phyloP scores from a whole-genome alignment of 2,888 invertebrate species.

The Tiliacea citrago region DNA sequence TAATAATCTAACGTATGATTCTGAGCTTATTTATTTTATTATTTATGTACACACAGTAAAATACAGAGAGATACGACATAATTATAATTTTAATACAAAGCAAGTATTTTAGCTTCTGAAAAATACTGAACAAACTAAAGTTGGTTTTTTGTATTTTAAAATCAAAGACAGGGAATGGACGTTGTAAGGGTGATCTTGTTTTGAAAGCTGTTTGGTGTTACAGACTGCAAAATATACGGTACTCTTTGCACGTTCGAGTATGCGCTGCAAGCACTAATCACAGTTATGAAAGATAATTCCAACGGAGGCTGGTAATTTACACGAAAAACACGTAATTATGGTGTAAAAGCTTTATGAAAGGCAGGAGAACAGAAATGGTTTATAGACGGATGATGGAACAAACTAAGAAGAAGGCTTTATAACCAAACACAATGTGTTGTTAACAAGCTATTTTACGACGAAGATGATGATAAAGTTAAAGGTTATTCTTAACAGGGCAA shows the following conservation, averaged over 20 bases:
- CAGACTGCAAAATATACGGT: slow-evolving; percentile 45
- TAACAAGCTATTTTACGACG: slow-evolving; percentile 54
- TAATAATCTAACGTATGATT: neutral
- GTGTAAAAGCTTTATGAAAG: slow-evolving; percentile 56
- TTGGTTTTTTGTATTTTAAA: neutral
- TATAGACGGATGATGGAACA: slow-evolving; percentile 25
- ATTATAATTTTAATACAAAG: too few species aligned
- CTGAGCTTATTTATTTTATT: too few species aligned
- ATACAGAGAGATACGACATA: too few species aligned
- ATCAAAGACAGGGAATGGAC: slow-evolving; percentile 29
- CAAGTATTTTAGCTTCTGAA: neutral
- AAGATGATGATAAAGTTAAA: slow-evolving; percentile 60
- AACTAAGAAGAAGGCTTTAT: neutral
- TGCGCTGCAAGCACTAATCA: slow-evolving; percentile 57
- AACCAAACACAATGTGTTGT: neutral
- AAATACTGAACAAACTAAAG: slow-evolving; percentile 1
- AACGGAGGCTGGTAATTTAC: slow-evolving; percentile 59
- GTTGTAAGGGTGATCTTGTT: slow-evolving; percentile 57
- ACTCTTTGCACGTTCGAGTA: slow-evolving; percentile 52
- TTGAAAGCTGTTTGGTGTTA: slow-evolving; percentile 56
- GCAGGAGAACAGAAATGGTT: slow-evolving; percentile 29
- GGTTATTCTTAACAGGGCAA: slow-evolving; percentile 50
- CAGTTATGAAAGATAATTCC: slow-evolving; percentile 61
- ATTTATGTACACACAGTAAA: too few species aligned
- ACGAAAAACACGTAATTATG: slow-evolving; percentile 58